Evolutionary conservation across 2,797 vertebrate genomes (phyloP), one percentile per base, ranked within the genome.

Genomic region (Acanthurus tractus): DNA sequence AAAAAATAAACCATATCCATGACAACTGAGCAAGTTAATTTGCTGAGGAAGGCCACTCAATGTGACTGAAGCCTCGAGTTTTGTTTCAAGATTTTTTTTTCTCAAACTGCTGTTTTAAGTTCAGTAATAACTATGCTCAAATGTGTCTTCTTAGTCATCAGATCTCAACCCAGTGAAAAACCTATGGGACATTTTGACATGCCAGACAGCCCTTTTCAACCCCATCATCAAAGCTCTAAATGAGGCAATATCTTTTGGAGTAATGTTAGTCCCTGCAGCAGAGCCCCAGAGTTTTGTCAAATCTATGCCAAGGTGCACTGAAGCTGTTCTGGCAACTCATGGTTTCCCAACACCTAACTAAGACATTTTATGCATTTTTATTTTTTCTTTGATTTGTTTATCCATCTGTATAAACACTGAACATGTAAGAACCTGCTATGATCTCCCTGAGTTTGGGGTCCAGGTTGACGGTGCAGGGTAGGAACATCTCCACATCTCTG

Each of bases 361-460:
- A 68, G 54, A 58, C 46, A 75, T 38, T 45, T 62, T 6, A 61
- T 22, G 17, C 44, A 11, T 10, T 11, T 40, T 29, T 29, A 0
- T 20, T 77, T 72, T 0, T 46, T 23, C 15, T 56, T 22, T 20
- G 3, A 20, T 45, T 29, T 48, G 25, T 50, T 40, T 42, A 55
- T 11, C 22, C 22, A 57, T 64, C 9, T 71, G 56, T 49, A 69
- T 23, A 50, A 74, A 69, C 5, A 22, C 8, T 20, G 52, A 63
- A 34, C 25, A 54, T 65, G 12, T 76, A 70, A 34, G 25, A 52
- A 98, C 98, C 98, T 95, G 98, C 97, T 87, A 99, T 99, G 84
- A 99, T 99, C 92, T 99, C 98, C 74, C 98, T 90, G 0, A 99
- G 96, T 84, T 99, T 99, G 81, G 98, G 98, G 91, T 99, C 98